phyloP scores from a whole-genome alignment of 1,140 invertebrate genomes.

The Saccostrea cuccullata region DNA sequence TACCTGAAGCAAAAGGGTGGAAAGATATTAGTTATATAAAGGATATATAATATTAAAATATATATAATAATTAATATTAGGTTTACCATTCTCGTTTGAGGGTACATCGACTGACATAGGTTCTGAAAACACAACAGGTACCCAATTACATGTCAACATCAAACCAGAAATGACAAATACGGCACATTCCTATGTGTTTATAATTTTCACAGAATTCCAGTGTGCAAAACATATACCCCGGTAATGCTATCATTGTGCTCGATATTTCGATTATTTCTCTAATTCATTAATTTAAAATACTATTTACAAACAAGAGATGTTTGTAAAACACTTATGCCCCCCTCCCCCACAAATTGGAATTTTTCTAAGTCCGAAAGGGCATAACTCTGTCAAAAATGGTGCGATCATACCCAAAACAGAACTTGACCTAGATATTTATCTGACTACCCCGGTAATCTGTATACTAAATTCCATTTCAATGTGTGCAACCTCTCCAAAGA shows the following conservation, averaged over 20 bases:
- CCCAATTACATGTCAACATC: not conserved
- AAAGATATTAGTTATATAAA: not conserved
- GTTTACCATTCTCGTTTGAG: constrained; percentile 25
- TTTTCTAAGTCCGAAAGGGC: no score
- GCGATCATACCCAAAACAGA: no score
- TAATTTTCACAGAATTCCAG: not conserved
- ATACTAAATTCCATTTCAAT: no score
- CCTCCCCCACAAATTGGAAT: no score
- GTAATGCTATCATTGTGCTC: not conserved
- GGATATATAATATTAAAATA: not conserved
- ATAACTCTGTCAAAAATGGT: no score
- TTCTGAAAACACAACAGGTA: constrained; percentile 21
- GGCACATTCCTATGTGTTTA: not conserved
- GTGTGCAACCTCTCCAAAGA: no score
- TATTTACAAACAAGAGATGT: no score
- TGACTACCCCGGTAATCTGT: no score
- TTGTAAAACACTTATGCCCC: no score
- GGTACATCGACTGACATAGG: constrained; percentile 11
- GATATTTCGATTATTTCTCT: not conserved
- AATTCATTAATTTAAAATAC: no score
- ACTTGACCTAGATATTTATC: no score
- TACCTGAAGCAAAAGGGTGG: not conserved
- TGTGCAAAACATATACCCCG: no score
- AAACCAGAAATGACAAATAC: not conserved
- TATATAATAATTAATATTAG: not conserved